phyloP scores from a whole-genome alignment of 2,113 vertebrate species.

The Ancistrus triradiatus region DNA sequence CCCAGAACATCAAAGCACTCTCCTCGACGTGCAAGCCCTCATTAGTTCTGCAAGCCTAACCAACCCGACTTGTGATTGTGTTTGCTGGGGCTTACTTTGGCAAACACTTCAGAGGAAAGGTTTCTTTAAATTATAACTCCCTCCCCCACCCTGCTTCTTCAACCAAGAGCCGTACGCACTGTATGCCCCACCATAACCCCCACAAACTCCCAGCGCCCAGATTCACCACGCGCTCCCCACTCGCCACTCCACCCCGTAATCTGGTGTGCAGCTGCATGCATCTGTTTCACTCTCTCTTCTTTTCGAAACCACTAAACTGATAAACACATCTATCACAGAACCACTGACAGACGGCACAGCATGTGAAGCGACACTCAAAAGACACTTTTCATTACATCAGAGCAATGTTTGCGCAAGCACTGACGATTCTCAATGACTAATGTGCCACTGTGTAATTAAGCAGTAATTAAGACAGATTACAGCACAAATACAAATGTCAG shows the following conservation, averaged over 20 bases:
- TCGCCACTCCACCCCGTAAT: conserved; percentile 72
- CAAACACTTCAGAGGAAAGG: conserved; percentile 76
- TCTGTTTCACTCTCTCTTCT: conserved; percentile 55
- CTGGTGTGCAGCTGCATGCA: conserved; percentile 76
- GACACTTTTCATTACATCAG: conserved; percentile 49
- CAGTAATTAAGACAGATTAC: conserved; percentile 1
- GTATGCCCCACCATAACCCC: conserved; percentile 59
- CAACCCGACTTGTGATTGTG: conserved; percentile 74
- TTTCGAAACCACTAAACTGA: conserved; percentile 63
- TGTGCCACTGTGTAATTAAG: conserved; percentile 9
- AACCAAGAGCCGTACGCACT: conserved; percentile 56
- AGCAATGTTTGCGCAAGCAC: conserved; percentile 20
- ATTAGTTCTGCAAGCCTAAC: conserved; percentile 78
- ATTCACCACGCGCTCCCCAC: conserved; percentile 58
- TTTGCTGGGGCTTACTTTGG: conserved; percentile 74
- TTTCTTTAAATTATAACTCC: conserved; percentile 72
- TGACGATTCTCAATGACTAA: conserved; percentile 9
- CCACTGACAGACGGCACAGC: conserved; percentile 55
- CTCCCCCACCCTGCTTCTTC: conserved; percentile 53
- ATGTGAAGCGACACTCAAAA: conserved; percentile 45
- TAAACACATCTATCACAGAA: conserved; percentile 66
- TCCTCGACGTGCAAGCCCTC: conserved; percentile 70
- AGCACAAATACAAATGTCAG: conserved; percentile 6
- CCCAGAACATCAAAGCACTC: conserved; percentile 76
- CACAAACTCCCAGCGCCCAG: conserved; percentile 56